Evolutionary conservation across 2,888 invertebrate genomes (phyloP), one percentile per base, ranked within the genome.

Genomic region (Sarcophaga variegata): DNA sequence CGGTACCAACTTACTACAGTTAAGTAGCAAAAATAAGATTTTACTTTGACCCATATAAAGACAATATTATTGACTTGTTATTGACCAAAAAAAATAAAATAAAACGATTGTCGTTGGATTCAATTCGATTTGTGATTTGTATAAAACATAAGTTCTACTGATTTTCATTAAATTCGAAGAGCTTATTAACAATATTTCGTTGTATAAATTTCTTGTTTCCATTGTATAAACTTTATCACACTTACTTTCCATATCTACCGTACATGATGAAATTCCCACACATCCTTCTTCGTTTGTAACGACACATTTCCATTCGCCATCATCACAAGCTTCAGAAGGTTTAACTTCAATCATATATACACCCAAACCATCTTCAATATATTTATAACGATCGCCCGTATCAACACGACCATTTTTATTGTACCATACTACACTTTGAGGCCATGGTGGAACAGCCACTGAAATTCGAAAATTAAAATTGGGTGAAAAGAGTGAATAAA

Each of bases 291-390:
- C 93, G 91, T 96, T 97, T 20, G 96, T 96, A 10, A 97, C 97
- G 14, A 97, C 97, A 91, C 97, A 97, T 92, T 97, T 97, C 97
- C 97, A 97, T 92, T 97, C 97, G 20, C 98, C 98, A 89, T 97
- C 97, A 91, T 98, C 97, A 64, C 95, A 95, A 88, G 96, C 96
- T 93, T 97, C 97, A 0, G 97, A 95, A 0, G 96, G 95, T 88
- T 95, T 95, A 8, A 97, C 95, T 92, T 97, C 96, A 78, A 98
- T 93, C 91, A 96, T 95, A 92, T 97, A 97, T 60, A 96, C 96
- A 54, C 98, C 98, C 67, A 97, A 95, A 3, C 97, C 97, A 92
- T 97, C 97, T 91, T 97, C 97, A 90, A 96, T 94, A 49, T 96
- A 94, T 90, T 95, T 96, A 92, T 97, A 97, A 90, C 96, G 95